Evolutionary conservation across 23 tunicate species (phyloP).

Genomic region (Aplidium turbinatum): DNA sequence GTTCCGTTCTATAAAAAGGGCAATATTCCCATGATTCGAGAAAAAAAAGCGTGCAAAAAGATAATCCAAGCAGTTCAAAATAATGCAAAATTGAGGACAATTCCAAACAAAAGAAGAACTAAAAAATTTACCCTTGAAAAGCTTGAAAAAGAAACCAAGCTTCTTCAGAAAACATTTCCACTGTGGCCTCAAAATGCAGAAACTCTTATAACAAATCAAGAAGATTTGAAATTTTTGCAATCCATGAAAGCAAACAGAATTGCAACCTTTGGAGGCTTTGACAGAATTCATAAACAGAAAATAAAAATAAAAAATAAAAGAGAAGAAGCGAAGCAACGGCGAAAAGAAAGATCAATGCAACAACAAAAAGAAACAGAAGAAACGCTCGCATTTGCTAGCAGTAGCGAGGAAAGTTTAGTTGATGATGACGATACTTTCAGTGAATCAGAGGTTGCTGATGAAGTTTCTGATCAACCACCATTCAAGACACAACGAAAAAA

Average conservation of each 20-base stretch:
- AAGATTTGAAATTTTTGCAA: conserved; percentile 14
- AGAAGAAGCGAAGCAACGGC: conserved; percentile 8
- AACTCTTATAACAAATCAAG: conserved; percentile 18
- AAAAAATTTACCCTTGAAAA: conserved; percentile 14
- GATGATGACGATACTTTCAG: conserved; percentile 18
- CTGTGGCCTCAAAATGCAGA: conserved; percentile 20
- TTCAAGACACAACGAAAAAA: conserved; percentile 15
- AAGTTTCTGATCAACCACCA: conserved; percentile 18
- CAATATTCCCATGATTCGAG: conserved; percentile 27
- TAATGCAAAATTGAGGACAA: conserved; percentile 12
- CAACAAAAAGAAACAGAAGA: conserved; percentile 9
- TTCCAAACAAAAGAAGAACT: conserved; percentile 7
- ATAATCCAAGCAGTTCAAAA: conserved; percentile 20
- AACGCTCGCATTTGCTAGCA: conserved; percentile 4
- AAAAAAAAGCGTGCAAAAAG: conserved; percentile 13
- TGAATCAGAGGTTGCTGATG: conserved; percentile 6
- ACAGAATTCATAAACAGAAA: conserved; percentile 13
- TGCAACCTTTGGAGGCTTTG: conserved; percentile 23
- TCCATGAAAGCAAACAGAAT: conserved; percentile 23
- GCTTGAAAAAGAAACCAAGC: conserved; percentile 30
- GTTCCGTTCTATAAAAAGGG: background rate
- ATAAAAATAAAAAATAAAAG: background rate
- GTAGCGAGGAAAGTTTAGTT: background rate
- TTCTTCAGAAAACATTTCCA: conserved; percentile 16
- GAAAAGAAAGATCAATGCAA: conserved; percentile 26